Conservation (phyloP, 2,113 vertebrate genomes). For the Calcarius ornatus region DNA sequence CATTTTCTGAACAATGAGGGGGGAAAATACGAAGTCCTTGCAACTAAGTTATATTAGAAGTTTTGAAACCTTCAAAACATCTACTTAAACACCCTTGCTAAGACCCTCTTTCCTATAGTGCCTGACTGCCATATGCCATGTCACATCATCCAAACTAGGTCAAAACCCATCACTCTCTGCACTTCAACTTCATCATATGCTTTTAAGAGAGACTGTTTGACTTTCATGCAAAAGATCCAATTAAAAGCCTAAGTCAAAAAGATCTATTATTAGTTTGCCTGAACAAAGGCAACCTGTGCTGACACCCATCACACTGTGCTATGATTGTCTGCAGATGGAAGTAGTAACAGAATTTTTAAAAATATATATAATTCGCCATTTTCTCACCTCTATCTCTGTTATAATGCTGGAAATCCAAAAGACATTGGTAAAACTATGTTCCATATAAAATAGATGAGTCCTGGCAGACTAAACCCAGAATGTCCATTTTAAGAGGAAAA, state of each 20-base stretch:
- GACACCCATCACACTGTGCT: not conserved
- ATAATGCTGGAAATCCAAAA: not conserved
- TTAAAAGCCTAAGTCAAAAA: constrained; percentile 22
- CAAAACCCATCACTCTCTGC: not conserved
- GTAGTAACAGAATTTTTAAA: not conserved
- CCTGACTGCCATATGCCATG: not conserved
- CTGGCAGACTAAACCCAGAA: constrained; percentile 18
- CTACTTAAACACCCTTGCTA: not conserved
- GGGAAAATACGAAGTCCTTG: not conserved
- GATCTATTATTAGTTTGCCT: not conserved
- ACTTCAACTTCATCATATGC: not conserved
- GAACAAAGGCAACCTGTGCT: not conserved
- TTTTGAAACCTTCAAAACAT: not conserved
- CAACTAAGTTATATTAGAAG: not conserved
- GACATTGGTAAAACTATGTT: not conserved
- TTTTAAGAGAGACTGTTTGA: not conserved
- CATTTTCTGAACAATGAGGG: not conserved
- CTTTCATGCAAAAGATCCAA: not conserved
- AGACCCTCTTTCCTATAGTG: not conserved
- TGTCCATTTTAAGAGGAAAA: constrained; percentile 21
- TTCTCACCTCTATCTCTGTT: constrained; percentile 19
- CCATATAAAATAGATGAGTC: not conserved
- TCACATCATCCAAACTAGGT: not conserved
- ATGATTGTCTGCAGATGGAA: not conserved
- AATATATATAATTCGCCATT: not conserved